Base-by-base conservation (phyloP, 1,140 invertebrate genomes). In the Zaprionus vittiger region DNA sequence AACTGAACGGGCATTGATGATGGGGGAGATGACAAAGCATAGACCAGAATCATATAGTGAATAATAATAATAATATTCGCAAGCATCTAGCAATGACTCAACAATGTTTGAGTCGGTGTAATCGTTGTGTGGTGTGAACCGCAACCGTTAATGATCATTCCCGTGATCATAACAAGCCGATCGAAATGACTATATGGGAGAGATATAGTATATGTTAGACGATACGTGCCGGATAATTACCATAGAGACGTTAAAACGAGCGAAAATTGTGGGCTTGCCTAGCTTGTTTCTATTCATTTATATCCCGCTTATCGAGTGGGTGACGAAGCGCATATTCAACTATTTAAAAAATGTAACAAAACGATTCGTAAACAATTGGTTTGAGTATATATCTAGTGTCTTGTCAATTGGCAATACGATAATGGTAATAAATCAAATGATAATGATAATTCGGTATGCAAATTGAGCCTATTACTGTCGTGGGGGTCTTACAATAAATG, bases 1-100 rank as follows among this genome's bases (percentile, higher is more conserved):
- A 72, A 80, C 72, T 72, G 49, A 80, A 77, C 64, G 79, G 55
- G 2, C 72, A 61, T 34, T 61, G 6, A 38, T 60, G 17, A 37
- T 47, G 49, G 28, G 31, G 26, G 17, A 24, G 22, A 77, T 84
- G 70, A 80, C 73, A 49, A 38, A 63, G 78, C 77, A 63, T 37
- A 5, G 56, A 64, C 1, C 2, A 14, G 37, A 73, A 41, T 52
- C 14, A 24, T 31, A 47, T 31, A 5, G 22, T 38, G 15, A 14
- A 14, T 66, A 54, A 64, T 54, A 54, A 64, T 14, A 54, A 38
- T 57, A 41, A 24, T 52, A 2, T 57, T 57, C 5, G 37, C 34
- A 74, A 57, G 52, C 52, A 59, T 47, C 15, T 69, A n/a, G 22
- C 59, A 22, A 71, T 75, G 73, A 75, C 67, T 75, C 37, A 60